A percentile compares a stretch with the other conserved stretches of the same genome.
Conservation (phyloP, 2,113 vertebrate genomes). For the Cygnus buccinator region DNA sequence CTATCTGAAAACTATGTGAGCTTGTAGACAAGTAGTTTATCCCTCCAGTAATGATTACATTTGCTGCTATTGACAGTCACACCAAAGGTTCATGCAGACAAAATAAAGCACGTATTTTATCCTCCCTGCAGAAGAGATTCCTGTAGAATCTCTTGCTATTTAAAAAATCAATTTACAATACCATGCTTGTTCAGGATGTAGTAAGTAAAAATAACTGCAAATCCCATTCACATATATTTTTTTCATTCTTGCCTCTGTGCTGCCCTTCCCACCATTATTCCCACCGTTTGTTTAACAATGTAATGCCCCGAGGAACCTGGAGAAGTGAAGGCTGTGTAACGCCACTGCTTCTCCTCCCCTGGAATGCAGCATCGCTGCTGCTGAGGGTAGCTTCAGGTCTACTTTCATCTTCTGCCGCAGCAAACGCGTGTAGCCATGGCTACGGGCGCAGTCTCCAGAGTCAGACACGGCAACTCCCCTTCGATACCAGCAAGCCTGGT, state of each 20-base stretch:
- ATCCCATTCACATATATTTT: not conserved
- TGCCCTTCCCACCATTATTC: not conserved
- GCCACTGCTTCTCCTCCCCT: not conserved
- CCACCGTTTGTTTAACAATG: not conserved
- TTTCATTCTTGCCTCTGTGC: not conserved
- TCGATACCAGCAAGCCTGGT: not conserved
- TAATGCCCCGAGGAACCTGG: not conserved
- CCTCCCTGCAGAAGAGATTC: not conserved
- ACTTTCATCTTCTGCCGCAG: not conserved
- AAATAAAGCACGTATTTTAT: slow-evolving; percentile 22
- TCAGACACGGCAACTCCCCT: not conserved
- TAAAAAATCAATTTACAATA: not conserved
- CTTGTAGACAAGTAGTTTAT: slow-evolving; percentile 7
- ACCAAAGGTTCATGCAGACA: not conserved
- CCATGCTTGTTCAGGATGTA: not conserved
- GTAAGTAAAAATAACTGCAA: slow-evolving; percentile 19
- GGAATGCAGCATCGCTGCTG: not conserved
- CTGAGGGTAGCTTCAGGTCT: not conserved
- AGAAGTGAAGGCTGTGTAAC: not conserved
- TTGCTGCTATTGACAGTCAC: not conserved
- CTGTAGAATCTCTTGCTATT: slow-evolving; percentile 8
- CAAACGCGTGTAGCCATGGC: not conserved
- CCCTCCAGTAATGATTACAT: slow-evolving; percentile 4
- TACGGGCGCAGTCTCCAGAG: not conserved
- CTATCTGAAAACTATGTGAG: slow-evolving; percentile 26